Evolutionary conservation across 2,113 vertebrate genomes (phyloP), one percentile per base, ranked within the genome.

Genomic region (Puntigrus tetrazona): DNA sequence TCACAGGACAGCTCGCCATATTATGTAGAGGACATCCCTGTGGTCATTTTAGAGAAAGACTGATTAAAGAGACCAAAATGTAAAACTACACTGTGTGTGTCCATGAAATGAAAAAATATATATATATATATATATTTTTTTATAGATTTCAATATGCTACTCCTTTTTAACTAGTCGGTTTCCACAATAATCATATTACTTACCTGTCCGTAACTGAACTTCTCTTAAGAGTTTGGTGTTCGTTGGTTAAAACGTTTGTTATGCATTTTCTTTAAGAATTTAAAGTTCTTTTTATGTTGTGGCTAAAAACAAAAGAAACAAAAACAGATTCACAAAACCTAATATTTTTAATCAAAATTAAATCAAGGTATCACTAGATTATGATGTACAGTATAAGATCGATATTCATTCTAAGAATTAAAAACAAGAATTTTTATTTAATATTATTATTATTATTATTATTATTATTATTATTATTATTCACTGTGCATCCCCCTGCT

Each of bases 61-160:
- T 73, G 34, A 73, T 31, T 52, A 29, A 67, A 25, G 29, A 38
- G 63, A 38, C 20, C 38, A 83, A 83, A 84, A 38, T 31, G 27
- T 25, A 72, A 80, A 57, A 72, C 13, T 25, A 72, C 4, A 4
- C 9, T 43, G 47, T 10, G 36, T 67, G 29, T 9, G 29, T 9
- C 76, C 45, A 77, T 63, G 25, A 43, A 83, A 61, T 4, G 0
- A 41, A 31, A 14, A 20, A 18, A 18, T 5, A 50, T 20, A 36
- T 20, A 34, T n/a, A n/a, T n/a, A n/a, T n/a, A n/a, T n/a, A n/a
- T n/a, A n/a, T n/a, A n/a, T n/a, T n/a, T n/a, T n/a, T n/a, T n/a
- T n/a, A n/a, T n/a, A n/a, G n/a, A n/a, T n/a, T n/a, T n/a, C 20
- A 57, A 57, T 57, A 57, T 57, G 7, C 52, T 55, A 55, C 52